Conservation (phyloP, 1,140 invertebrate genomes). For the Bombyx mori region ASM3026992v2 NC_085128.1:13201501-13202000, state of each 20-base stretch:
- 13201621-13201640: conserved; percentile 14
- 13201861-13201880: conserved; percentile 63
- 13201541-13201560: conserved; percentile 1
- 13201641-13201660: neutral
- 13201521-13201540: conserved; percentile 83
- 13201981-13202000: conserved; percentile 12
- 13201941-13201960: conserved; percentile 8
- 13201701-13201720: no score
- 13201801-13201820: conserved; percentile 36
- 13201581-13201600: conserved; percentile 10
- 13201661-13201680: neutral
- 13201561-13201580: conserved; percentile 4
- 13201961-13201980: conserved; percentile 4
- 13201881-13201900: conserved; percentile 39
- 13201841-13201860: conserved; percentile 34
- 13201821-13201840: conserved; percentile 41
- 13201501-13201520: conserved; percentile 91
- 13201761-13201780: conserved; percentile 16
- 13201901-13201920: conserved; percentile 6
- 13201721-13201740: no score
- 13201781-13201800: conserved; percentile 49
- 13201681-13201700: neutral
- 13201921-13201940: conserved; percentile 23
- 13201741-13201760: no score
- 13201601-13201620: conserved; percentile 15